Evolutionary conservation across 2,113 vertebrate genomes (phyloP), one percentile per base, ranked within the genome.

Genomic region (Stigmatopora argus): DNA sequence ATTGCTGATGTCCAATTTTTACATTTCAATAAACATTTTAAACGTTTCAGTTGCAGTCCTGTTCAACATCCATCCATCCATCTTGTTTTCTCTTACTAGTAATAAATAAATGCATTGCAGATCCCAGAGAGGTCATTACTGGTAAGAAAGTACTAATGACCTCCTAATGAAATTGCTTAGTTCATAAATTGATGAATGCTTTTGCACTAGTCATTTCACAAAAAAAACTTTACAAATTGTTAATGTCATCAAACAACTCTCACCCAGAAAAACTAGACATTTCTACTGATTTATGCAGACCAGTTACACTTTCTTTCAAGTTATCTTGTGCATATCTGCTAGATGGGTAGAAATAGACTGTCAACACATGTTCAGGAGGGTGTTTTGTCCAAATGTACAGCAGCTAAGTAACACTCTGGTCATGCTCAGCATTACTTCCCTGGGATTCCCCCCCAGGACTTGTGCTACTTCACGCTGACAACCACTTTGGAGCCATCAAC

Each of bases 381-480:
- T 80, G 73, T 76, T 78, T 60, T 57, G 70, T 65, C 67, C 69
- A 67, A 79, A 73, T 73, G 70, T 69, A 72, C 69, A 72, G 59
- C 65, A 63, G 72, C 66, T 65, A 67, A 80, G 73, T 75, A 63
- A 78, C 75, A 75, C 71, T 67, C 38, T 61, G 66, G 65, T 80
- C 71, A 19, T 78, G 71, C 80, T 87, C 81, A 85, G 74, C 80
- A 83, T 70, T 77, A 72, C 76, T 84, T 74, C 66, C 52, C 73
- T 62, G 69, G 66, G 70, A 75, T 83, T 77, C 61, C 62, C 86
- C 86, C 86, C 65, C 65, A 77, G 84, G 84, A 86, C 80, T 81
- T 85, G 80, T 82, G 75, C 83, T 73, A 85, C 81, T 86, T 88
- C 79, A 88, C 79, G 81, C 71, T 83, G 86, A 86, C 86, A 88